Evolutionary conservation across 23 tunicate species (phyloP), one percentile per base, ranked within the genome.

Genomic region (Halocynthia aurantium): DNA sequence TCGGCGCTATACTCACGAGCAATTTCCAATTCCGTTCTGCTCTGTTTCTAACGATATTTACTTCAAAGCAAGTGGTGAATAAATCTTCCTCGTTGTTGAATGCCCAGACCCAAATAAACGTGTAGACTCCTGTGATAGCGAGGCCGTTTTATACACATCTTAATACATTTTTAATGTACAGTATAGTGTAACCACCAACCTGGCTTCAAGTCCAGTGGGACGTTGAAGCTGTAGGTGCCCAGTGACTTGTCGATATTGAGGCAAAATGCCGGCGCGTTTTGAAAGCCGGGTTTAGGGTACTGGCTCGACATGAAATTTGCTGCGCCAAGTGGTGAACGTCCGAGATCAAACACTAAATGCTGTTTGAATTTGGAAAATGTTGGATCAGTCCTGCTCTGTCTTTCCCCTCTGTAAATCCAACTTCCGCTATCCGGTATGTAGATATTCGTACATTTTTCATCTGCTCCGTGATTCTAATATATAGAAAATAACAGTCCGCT

Each of bases 381-480:
- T 7, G 78, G 93, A 74, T 92, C 98, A 12, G 80, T 17, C 10
- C 53, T 40, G 68, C 66, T 54, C 5, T 57, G 55, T 8, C 52
- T 53, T 20, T 57, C 58, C 22, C 83, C 81, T 57, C 84, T 40
- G 76, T 76, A 92, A 18, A 92, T 22, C 88, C 84, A 82, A 68
- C 72, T 81, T 53, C 93, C 98, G 49, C 72, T 77, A 67, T 92
- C 98, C 15, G 98, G 98, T 50, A 93, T 93, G 63, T 76, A 84
- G 21, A 61, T 75, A 31, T 82, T 84, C 20, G 93, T 86, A 71
- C 98, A 93, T 51, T 62, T 71, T 6, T 57, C 77, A 55, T 88
- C 94, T 6, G 94, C 88, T 6, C 98, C 98, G 62, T 93, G 98
- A 62, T 93, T 93, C 93, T 89, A 75, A 10, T 19, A 58, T 52